Evolutionary conservation across 2,888 invertebrate genomes (phyloP).

Genomic region (Mesodorylaimus sp.): DNA sequence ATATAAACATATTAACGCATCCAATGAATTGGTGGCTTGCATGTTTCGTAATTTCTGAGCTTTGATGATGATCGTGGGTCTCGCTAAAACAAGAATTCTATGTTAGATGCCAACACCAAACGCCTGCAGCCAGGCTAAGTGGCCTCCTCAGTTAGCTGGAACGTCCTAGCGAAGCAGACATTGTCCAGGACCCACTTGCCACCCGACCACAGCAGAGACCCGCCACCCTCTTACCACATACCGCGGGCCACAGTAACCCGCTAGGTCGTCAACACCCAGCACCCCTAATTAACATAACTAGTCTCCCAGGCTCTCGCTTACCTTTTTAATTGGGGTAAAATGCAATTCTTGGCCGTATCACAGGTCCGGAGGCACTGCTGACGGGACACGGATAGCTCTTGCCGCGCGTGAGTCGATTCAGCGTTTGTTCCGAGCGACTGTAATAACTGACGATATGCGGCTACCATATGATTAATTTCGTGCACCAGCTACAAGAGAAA

Average conservation of each 20-base stretch:
- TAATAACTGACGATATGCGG: slow-evolving; percentile 23
- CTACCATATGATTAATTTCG: slow-evolving; percentile 28
- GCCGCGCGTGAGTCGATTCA: neutral
- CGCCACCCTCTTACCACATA: no score
- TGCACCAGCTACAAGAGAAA: slow-evolving; percentile 29
- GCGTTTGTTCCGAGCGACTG: slow-evolving; percentile 24
- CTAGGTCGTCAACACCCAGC: no score
- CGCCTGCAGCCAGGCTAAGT: neutral
- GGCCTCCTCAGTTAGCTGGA: no score
- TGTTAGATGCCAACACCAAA: neutral
- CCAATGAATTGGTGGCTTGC: slow-evolving; percentile 29
- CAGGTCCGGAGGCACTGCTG: slow-evolving; percentile 23
- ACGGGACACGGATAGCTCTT: slow-evolving; percentile 18
- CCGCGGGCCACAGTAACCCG: no score
- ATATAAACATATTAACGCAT: slow-evolving; percentile 22
- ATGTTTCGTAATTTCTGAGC: slow-evolving; percentile 23
- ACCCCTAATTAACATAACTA: no score
- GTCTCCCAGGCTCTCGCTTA: no score
- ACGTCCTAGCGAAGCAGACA: no score
- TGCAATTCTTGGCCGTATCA: slow-evolving; percentile 24
- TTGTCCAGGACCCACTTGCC: neutral
- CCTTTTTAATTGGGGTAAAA: slow-evolving; percentile 23
- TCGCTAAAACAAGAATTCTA: neutral
- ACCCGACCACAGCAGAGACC: no score
- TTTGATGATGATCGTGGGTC: slow-evolving; percentile 13